These are phyloP conservation scores for Saxidomus purpurata DNA, from an alignment of 1,140 invertebrate species.

Conservation along the genomic window DNA sequence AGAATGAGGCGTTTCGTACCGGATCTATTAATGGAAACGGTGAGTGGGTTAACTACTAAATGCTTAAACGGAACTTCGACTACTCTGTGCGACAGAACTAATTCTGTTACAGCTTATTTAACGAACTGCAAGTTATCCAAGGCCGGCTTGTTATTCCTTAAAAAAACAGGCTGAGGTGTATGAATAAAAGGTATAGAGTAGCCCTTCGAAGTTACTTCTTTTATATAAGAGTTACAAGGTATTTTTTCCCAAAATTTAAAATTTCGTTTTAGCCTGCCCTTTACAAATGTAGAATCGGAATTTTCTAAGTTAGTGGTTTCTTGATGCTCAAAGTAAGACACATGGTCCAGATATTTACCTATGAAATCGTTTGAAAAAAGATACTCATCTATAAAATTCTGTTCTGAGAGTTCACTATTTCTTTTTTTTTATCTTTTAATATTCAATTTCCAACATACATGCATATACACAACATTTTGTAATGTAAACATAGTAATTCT, in stretches of 20 bases:
- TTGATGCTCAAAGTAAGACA: no score
- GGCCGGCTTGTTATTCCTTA: conserved; percentile 23
- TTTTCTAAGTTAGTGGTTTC: no score
- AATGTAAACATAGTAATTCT: no score
- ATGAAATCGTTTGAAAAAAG: no score
- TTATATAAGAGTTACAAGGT: conserved; percentile 29
- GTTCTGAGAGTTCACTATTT: no score
- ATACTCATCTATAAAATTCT: no score
- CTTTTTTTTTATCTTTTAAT: no score
- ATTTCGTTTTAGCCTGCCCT: conserved; percentile 39
- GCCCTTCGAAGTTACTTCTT: not conserved
- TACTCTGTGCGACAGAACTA: not conserved
- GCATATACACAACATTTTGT: no score
- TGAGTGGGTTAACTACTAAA: conserved; percentile 43
- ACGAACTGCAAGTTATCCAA: conserved; percentile 23
- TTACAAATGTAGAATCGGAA: conserved; percentile 25
- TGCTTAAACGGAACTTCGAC: conserved; percentile 58
- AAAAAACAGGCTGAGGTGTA: not conserved
- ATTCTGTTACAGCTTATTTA: not conserved
- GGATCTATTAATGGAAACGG: conserved; percentile 39
- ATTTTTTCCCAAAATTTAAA: conserved; percentile 53
- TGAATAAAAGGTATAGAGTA: conserved; percentile 23
- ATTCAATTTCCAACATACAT: no score
- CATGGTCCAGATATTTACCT: no score
- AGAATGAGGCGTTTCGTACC: conserved; percentile 55